Evolutionary conservation across 2,113 vertebrate genomes (phyloP).

Genomic region (Cricetomys ansorgei): DNA sequence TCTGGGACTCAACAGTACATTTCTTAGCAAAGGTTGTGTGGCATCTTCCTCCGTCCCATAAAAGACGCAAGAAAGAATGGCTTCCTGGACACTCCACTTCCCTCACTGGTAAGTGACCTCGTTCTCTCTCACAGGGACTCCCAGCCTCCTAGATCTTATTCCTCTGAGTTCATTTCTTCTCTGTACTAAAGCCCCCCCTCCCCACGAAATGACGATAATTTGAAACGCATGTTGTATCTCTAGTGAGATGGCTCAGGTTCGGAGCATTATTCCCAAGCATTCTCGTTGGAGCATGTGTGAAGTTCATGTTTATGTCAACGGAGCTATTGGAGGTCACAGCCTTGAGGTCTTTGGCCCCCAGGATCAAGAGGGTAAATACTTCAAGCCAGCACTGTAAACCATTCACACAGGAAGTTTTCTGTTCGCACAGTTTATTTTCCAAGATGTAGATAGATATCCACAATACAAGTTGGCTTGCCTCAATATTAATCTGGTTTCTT

Average conservation of each 20-base stretch:
- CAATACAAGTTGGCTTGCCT: background rate
- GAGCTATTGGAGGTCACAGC: background rate
- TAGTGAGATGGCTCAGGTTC: background rate
- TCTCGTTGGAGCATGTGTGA: background rate
- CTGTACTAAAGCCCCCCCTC: constrained; percentile 6
- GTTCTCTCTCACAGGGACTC: background rate
- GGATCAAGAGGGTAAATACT: background rate
- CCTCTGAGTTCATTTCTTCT: background rate
- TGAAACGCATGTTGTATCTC: background rate
- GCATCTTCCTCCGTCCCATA: background rate
- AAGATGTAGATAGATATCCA: background rate
- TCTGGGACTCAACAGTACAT: background rate
- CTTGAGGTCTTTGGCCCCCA: background rate
- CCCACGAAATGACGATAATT: background rate
- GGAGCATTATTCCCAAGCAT: background rate
- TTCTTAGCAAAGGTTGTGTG: background rate
- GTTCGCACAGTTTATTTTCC: background rate
- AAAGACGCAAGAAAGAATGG: background rate
- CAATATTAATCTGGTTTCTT: background rate
- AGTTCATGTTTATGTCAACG: background rate
- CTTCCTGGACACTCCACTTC: background rate
- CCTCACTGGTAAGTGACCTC: background rate
- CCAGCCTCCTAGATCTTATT: background rate
- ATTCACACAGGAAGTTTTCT: background rate
- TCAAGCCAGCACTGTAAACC: background rate